Conservation (phyloP, 2,113 vertebrate genomes). For the Morone saxatilis region DNA sequence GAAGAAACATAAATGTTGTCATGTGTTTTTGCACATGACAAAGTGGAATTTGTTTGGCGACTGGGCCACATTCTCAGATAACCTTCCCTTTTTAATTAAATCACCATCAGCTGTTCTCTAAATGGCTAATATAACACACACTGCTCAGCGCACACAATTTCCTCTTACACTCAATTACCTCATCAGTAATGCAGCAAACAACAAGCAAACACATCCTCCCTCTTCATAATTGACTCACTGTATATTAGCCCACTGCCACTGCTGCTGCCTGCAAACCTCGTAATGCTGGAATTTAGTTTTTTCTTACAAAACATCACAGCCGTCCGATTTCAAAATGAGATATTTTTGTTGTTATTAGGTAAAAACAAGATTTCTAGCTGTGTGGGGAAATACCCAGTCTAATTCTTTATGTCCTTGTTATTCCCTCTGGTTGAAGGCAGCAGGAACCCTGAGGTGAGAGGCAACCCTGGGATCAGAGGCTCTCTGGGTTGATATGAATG, state of each 20-base stretch:
- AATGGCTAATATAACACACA: neutral
- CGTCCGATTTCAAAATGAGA: neutral
- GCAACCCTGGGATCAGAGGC: neutral
- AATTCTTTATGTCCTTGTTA: constrained; percentile 2
- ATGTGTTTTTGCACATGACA: neutral
- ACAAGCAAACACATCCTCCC: constrained; percentile 14
- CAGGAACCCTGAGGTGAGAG: neutral
- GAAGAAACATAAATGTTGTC: neutral
- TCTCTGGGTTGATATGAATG: neutral
- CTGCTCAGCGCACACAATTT: neutral
- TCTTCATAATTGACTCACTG: neutral
- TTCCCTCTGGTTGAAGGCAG: neutral
- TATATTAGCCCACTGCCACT: neutral
- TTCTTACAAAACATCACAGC: neutral
- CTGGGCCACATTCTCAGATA: constrained; percentile 3
- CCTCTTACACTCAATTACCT: constrained; percentile 15
- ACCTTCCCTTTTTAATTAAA: constrained; percentile 29
- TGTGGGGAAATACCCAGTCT: constrained; percentile 19
- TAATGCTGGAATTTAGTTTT: neutral
- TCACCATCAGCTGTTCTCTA: constrained; percentile 30
- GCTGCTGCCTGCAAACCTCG: fast-evolving
- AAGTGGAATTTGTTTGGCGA: neutral
- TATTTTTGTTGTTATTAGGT: neutral
- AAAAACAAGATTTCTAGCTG: neutral
- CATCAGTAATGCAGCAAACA: neutral